Conservation (phyloP, 2,888 invertebrate species). For the Drosophila paucipuncta region DNA sequence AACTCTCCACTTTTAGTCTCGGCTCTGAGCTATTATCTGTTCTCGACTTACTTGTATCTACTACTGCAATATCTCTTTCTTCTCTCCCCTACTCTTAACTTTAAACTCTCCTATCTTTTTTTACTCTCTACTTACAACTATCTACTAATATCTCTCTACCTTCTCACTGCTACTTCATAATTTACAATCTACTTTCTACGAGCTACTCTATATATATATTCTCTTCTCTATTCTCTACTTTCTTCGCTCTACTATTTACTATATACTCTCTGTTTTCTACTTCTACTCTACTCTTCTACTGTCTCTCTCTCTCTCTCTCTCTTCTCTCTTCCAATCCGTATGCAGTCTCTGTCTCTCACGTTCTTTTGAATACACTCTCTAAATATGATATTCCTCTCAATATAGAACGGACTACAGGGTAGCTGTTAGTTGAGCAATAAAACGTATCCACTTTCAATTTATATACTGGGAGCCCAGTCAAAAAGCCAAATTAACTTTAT, state of each 20-base stretch:
- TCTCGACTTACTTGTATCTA: not conserved
- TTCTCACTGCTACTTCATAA: not conserved
- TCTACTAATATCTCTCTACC: not conserved
- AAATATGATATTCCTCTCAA: no score
- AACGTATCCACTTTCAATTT: constrained; percentile 3
- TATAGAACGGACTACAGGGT: not conserved
- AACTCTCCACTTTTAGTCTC: not conserved
- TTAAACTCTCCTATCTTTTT: not conserved
- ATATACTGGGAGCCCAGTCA: constrained; percentile 18
- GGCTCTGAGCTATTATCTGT: not conserved
- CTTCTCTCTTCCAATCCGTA: not conserved
- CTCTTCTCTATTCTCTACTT: not conserved
- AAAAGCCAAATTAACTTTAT: constrained; percentile 33
- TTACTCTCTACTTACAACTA: not conserved
- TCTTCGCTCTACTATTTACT: not conserved
- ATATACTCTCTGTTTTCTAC: not conserved
- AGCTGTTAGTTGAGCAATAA: not conserved
- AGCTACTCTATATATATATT: not conserved
- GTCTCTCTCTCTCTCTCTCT: not conserved
- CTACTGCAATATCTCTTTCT: not conserved
- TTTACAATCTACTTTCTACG: not conserved
- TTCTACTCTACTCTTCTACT: not conserved
- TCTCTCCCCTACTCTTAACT: not conserved
- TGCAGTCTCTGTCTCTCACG: fast-evolving
- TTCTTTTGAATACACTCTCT: not conserved